These are phyloP conservation scores for Dryomyza anilis DNA, from an alignment of 2,888 invertebrate genomes.

Conservation along the genomic window DNA sequence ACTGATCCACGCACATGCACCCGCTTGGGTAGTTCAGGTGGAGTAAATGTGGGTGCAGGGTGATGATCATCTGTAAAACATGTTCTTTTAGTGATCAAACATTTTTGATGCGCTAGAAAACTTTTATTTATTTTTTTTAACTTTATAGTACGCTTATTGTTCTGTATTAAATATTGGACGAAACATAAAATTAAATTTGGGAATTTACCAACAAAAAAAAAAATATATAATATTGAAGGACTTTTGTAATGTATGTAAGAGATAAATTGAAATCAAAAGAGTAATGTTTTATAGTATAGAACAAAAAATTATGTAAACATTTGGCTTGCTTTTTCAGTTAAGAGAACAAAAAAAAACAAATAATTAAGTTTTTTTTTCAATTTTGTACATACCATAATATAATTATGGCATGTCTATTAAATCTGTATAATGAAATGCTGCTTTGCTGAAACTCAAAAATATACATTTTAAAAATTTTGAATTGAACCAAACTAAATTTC, in stretches of 20 bases:
- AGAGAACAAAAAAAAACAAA: too few relatives aligned
- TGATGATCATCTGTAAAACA: slow-evolving; percentile 94
- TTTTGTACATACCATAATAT: too few relatives aligned
- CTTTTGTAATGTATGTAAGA: background rate
- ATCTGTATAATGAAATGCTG: too few relatives aligned
- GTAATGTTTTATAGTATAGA: too few relatives aligned
- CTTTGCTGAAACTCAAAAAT: too few relatives aligned
- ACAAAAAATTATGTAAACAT: too few relatives aligned
- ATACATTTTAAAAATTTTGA: too few relatives aligned
- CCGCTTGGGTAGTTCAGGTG: slow-evolving; percentile 98
- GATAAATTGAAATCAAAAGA: too few relatives aligned
- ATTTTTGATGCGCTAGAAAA: slow-evolving; percentile 65
- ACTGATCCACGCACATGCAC: slow-evolving; percentile 92
- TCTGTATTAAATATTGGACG: slow-evolving; percentile 27
- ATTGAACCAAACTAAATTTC: too few relatives aligned
- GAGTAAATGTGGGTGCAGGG: slow-evolving; percentile 97
- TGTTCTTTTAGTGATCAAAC: slow-evolving; percentile 37
- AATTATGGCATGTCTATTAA: too few relatives aligned
- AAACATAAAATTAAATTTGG: background rate
- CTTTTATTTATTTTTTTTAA: slow-evolving; percentile 42
- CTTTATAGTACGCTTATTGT: slow-evolving; percentile 32
- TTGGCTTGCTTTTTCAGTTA: too few relatives aligned
- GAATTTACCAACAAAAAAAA: background rate
- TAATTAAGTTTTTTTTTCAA: too few relatives aligned
- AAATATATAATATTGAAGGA: background rate